These are phyloP conservation scores for Holothuria glaberrima DNA, from an alignment of 35 echinoderm and acorn worm species.

Conservation along the genomic window DNA sequence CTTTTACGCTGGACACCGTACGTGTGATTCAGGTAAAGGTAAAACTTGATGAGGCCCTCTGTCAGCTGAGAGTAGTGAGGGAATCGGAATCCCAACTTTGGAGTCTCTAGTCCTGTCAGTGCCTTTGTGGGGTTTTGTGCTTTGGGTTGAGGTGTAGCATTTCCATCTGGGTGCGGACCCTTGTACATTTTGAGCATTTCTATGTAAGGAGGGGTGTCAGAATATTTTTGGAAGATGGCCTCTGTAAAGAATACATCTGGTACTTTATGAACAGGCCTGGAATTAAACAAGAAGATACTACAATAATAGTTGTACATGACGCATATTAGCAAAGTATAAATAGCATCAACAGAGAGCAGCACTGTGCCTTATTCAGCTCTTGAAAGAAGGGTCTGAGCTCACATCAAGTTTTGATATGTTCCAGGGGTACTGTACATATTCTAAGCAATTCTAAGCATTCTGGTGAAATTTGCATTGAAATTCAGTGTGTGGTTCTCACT, in stretches of 20 bases:
- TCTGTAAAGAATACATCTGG: neutral
- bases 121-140: neutral
- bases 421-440: no score
- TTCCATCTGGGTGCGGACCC: neutral
- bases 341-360: no score
- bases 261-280: neutral
- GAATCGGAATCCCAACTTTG: constrained; percentile 18
- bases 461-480: no score
- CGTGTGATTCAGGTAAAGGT: neutral
- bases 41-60: constrained; percentile 31
- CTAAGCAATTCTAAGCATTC: no score
- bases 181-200: neutral
- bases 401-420: no score
- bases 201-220: neutral
- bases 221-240: neutral
- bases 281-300: neutral
- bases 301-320: no score
- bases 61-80: constrained; percentile 54
- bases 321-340: no score
- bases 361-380: no score
- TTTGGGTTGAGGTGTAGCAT: neutral
- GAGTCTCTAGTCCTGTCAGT: neutral
- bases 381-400: no score
- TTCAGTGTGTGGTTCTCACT: no score
- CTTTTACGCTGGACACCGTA: neutral